phyloP scores from a whole-genome alignment of 2,888 invertebrate genomes.

The Scrobipalpa costella region DNA sequence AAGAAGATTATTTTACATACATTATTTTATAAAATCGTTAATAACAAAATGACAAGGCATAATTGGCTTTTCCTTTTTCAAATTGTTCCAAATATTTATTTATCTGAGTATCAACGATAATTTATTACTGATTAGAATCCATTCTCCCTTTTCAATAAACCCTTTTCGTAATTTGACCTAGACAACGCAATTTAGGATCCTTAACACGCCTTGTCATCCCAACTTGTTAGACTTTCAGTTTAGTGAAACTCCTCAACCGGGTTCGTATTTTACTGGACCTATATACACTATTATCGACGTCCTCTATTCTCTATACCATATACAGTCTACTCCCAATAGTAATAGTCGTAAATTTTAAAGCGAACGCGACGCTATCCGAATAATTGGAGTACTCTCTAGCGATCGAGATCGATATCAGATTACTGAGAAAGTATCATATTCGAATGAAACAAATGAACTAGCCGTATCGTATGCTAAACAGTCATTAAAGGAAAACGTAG shows the following conservation, averaged over 20 bases:
- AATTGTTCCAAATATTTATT: no score
- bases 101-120: no score
- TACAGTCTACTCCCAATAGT: conserved; percentile 19
- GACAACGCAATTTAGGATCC: not conserved
- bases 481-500: conserved; percentile 16
- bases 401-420: conserved; percentile 24
- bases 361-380: conserved; percentile 15
- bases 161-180: not conserved
- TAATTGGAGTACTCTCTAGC: conserved; percentile 29
- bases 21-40: no score
- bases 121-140: no score
- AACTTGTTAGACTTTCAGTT: conserved; percentile 12
- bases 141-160: no score
- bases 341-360: conserved; percentile 21
- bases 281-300: conserved; percentile 4
- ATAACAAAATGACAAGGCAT: no score
- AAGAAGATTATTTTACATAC: no score
- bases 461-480: conserved; percentile 19
- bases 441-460: conserved; percentile 19
- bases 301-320: conserved; percentile 1
- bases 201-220: not conserved
- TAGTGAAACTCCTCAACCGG: not conserved
- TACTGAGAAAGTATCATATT: conserved; percentile 25
- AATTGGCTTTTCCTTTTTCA: no score
- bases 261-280: conserved; percentile 5